Evolutionary conservation across 2,797 vertebrate species (phyloP).

Genomic region (Nannoperca australis): DNA sequence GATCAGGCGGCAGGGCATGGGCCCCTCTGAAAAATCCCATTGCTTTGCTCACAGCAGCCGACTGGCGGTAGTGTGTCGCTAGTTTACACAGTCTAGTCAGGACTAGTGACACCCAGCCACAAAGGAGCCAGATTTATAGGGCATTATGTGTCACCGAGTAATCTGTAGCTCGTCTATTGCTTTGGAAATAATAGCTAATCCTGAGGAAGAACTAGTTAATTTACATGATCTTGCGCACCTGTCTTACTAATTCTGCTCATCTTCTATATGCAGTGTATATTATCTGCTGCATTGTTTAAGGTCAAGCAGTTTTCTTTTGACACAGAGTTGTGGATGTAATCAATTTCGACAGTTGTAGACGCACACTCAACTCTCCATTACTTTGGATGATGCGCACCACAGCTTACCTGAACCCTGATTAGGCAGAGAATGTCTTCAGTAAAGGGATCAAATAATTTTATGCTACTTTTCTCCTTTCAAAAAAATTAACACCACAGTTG

Average conservation of each 20-base stretch:
- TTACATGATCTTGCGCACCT: constrained; percentile 41
- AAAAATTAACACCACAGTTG: constrained; percentile 78
- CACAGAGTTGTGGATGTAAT: constrained; percentile 45
- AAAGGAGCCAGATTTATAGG: constrained; percentile 70
- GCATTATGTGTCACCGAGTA: constrained; percentile 56
- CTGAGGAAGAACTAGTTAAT: constrained; percentile 51
- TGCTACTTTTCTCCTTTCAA: constrained; percentile 86
- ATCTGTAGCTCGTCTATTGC: constrained; percentile 62
- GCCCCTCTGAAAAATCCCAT: constrained; percentile 57
- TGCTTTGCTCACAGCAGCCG: constrained; percentile 57
- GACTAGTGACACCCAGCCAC: constrained; percentile 61
- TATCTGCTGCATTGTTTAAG: constrained; percentile 51
- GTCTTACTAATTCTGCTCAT: constrained; percentile 55
- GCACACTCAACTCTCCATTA: constrained; percentile 54
- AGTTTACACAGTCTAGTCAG: constrained; percentile 53
- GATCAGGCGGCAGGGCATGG: constrained; percentile 69
- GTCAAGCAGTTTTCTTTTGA: constrained; percentile 50
- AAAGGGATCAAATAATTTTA: constrained; percentile 84
- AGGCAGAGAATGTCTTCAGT: constrained; percentile 76
- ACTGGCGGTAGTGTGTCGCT: constrained; percentile 24
- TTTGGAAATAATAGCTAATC: constrained; percentile 69
- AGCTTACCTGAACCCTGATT: constrained; percentile 79
- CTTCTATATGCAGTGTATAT: constrained; percentile 29
- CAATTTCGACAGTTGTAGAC: constrained; percentile 59
- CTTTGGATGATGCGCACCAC: constrained; percentile 49